Base-by-base conservation (phyloP, 2,113 vertebrate species). In the Petromus typicus region DNA sequence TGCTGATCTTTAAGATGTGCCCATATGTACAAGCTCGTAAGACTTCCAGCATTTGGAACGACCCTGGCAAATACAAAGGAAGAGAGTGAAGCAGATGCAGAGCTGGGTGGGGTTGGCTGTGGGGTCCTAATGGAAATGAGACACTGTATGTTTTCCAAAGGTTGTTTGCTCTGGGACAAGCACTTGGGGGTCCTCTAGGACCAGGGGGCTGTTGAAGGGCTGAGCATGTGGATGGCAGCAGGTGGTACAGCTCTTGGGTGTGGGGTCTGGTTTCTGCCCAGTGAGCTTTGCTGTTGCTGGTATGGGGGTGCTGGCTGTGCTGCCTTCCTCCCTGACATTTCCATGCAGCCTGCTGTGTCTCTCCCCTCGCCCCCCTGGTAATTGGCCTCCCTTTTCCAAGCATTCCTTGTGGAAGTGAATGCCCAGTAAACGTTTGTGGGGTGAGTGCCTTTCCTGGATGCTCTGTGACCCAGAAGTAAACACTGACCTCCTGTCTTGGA, bases 251-350 rank as follows among this genome's bases (percentile, higher is more conserved):
- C 1, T 8, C 73, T 8, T 4, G 11, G n/a, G 30, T 11, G 3
- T 7, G 0, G 22, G 23, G 4, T 57, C 75, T 5, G 5, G 3
- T n/a, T 37, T 16, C 34, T 7, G n/a, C 37, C 75, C 0, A 0
- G 12, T 0, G 7, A 56, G 37, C 73, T 69, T 14, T 10, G 45
- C 73, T 30, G n/a, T 18, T 91, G n/a, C 57, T 17, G 14, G 0
- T 0, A 1, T 0, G 1, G n/a, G 20, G 1, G 0, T 4, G 3
- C 76, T 0, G n/a, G 63, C 82, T 7, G 10, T 4, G 16, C 12
- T 32, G 37, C 54, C 75, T 56, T 67, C 64, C 37, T 59, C 54
- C 66, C 9, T 1, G 76, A 27, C 61, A 13, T 43, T 22, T 9
- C 4, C 2, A 16, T 30, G 4, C 23, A 56, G 76, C n/a, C 13